Conservation (phyloP, 2,797 vertebrate genomes). For the Neostethus bicornis region DNA sequence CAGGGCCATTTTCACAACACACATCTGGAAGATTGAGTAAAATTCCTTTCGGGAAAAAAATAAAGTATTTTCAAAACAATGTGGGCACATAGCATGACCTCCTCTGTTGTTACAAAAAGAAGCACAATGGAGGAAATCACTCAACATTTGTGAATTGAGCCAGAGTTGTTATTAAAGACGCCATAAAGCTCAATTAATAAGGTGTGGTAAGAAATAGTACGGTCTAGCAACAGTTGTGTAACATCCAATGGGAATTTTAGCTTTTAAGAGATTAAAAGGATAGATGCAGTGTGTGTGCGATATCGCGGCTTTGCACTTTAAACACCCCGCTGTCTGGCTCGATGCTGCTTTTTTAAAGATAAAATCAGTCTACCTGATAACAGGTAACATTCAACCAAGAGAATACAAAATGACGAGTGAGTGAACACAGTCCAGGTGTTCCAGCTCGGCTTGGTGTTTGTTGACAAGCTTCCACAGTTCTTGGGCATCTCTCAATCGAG, state of each 20-base stretch:
- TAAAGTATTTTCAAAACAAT: too few species aligned
- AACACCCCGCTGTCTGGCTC: conserved; percentile 63
- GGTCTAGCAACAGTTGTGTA: conserved; percentile 47
- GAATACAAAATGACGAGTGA: conserved; percentile 72
- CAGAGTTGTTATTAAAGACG: conserved; percentile 43
- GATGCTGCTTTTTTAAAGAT: conserved; percentile 62
- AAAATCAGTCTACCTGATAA: conserved; percentile 82
- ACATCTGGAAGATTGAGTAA: conserved; percentile 60
- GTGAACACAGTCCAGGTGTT: conserved; percentile 37
- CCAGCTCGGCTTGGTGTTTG: conserved; percentile 37
- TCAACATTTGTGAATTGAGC: conserved; percentile 47
- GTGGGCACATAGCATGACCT: conserved; percentile 33
- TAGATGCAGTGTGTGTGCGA: conserved; percentile 53
- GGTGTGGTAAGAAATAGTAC: conserved; percentile 43
- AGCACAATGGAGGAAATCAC: conserved; percentile 49
- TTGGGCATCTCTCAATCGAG: conserved; percentile 69
- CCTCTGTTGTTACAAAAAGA: conserved; percentile 40
- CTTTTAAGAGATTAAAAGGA: conserved; percentile 66
- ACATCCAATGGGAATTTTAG: conserved; percentile 58
- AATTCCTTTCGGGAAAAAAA: too few species aligned
- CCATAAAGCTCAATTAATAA: conserved; percentile 55
- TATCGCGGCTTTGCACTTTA: conserved; percentile 55
- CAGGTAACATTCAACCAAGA: conserved; percentile 72
- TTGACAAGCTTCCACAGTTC: conserved; percentile 59
- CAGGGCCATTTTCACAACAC: conserved; percentile 45